Evolutionary conservation across 2,888 invertebrate species (phyloP).

Genomic region (Pseudococcus jackbeardsleyi): DNA sequence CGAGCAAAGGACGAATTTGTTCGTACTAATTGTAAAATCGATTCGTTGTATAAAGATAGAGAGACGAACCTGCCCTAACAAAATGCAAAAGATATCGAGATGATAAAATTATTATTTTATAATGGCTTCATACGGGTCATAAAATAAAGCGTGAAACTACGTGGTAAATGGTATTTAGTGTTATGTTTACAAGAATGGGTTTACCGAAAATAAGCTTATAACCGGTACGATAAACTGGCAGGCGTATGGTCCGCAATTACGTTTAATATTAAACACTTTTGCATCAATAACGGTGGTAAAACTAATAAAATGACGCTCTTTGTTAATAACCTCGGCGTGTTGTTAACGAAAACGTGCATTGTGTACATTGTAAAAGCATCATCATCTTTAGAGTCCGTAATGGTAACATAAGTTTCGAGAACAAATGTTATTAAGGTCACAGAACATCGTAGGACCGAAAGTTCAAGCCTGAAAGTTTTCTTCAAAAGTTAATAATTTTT

Average conservation of each 20-base stretch:
- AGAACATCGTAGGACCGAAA: background rate
- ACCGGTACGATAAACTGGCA: conserved; percentile 47
- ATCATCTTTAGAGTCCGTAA: conserved; percentile 38
- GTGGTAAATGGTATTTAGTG: conserved; percentile 53
- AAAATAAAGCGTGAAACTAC: conserved; percentile 53
- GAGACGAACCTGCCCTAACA: background rate
- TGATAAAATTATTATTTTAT: conserved; percentile 45
- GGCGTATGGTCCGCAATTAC: conserved; percentile 54
- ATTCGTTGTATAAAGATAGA: background rate
- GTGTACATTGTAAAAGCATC: conserved; percentile 54
- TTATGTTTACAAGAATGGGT: conserved; percentile 44
- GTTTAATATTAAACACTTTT: conserved; percentile 57
- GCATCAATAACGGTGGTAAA: conserved; percentile 51
- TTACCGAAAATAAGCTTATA: conserved; percentile 45
- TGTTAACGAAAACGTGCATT: conserved; percentile 54
- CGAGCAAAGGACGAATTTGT: background rate
- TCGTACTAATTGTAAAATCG: conserved; percentile 14
- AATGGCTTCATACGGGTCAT: conserved; percentile 50
- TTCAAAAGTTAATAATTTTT: conserved; percentile 46
- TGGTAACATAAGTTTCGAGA: conserved; percentile 43
- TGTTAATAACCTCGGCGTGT: conserved; percentile 49
- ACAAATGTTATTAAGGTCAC: conserved; percentile 48
- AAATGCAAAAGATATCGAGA: conserved; percentile 32
- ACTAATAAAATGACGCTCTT: conserved; percentile 53
- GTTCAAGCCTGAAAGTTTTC: conserved; percentile 30